These are phyloP conservation scores for Sphinx pinastri DNA, from an alignment of 2,888 invertebrate genomes.

Conservation along the genomic window DNA sequence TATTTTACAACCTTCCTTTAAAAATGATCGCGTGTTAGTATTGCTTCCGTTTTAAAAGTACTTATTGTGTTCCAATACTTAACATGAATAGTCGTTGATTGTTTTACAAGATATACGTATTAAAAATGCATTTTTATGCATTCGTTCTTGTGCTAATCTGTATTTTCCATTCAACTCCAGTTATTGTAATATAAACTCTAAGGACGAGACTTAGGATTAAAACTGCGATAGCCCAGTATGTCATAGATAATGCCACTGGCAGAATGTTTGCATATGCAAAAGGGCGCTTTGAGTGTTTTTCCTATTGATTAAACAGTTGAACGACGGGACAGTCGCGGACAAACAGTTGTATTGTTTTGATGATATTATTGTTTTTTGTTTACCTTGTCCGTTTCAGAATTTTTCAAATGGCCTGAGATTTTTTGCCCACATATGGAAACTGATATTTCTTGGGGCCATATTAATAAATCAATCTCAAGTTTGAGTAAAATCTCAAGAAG, in stretches of 20 bases:
- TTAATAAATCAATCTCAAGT: too few species aligned
- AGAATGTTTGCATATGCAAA: constrained; percentile 78
- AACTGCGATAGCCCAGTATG: constrained; percentile 27
- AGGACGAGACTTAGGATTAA: not conserved
- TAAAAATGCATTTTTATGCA: not conserved
- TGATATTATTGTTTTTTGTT: not conserved
- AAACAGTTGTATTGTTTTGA: constrained; percentile 36
- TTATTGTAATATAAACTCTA: not conserved
- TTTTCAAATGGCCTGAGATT: too few species aligned
- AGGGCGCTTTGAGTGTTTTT: constrained; percentile 74
- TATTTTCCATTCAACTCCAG: not conserved
- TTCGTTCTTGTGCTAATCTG: not conserved
- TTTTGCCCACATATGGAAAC: too few species aligned
- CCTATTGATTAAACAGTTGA: constrained; percentile 73
- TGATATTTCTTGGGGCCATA: too few species aligned
- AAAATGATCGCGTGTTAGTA: too few species aligned
- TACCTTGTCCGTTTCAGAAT: too few species aligned
- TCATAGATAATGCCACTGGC: constrained; percentile 56
- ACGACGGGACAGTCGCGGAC: constrained; percentile 51
- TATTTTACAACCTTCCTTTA: too few species aligned
- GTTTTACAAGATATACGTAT: not conserved
- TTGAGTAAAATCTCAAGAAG: too few species aligned
- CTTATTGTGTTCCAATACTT: too few species aligned
- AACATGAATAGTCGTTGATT: not conserved
- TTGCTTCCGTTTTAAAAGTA: too few species aligned